A percentile compares a stretch with the other conserved stretches of the same genome.
These are phyloP conservation scores for Eristalinus aeneus DNA, from an alignment of 2,888 invertebrate genomes.

Conservation along the genomic window DNA sequence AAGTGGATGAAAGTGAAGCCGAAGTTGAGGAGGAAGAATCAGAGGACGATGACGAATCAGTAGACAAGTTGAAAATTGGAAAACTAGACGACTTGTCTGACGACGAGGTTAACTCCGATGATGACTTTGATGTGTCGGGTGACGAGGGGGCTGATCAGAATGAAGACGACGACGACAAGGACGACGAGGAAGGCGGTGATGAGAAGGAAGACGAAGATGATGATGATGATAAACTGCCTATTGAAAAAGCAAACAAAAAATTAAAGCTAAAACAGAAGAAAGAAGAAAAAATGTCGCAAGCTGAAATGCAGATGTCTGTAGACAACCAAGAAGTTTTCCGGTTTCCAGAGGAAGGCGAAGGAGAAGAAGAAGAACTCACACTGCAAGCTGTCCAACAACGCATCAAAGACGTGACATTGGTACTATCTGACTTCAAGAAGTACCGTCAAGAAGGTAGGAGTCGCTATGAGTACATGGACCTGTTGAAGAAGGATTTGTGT, in stretches of 20 bases:
- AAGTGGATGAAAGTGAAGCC: slow-evolving; percentile 73
- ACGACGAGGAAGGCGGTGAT: slow-evolving; percentile 76
- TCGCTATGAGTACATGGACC: slow-evolving; percentile 90
- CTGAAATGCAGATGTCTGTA: slow-evolving; percentile 91
- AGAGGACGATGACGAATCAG: slow-evolving; percentile 74
- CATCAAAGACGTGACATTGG: slow-evolving; percentile 91
- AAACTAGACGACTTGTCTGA: slow-evolving; percentile 77
- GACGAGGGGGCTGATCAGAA: slow-evolving; percentile 78
- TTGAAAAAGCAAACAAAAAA: slow-evolving; percentile 91
- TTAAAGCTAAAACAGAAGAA: slow-evolving; percentile 87
- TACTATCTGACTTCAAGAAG: slow-evolving; percentile 89
- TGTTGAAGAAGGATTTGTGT: slow-evolving; percentile 92
- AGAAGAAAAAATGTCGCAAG: slow-evolving; percentile 87
- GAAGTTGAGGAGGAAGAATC: slow-evolving; percentile 74
- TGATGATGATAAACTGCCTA: slow-evolving; percentile 89
- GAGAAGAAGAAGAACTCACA: slow-evolving; percentile 86
- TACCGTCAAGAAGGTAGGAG: slow-evolving; percentile 86
- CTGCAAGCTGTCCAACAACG: slow-evolving; percentile 93
- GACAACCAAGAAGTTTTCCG: slow-evolving; percentile 88
- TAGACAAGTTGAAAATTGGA: slow-evolving; percentile 75
- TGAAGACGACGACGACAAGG: slow-evolving; percentile 79
- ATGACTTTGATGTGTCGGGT: slow-evolving; percentile 81
- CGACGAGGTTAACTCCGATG: slow-evolving; percentile 78
- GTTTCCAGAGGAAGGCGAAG: slow-evolving; percentile 89
- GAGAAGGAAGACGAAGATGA: slow-evolving; percentile 80